A percentile compares a stretch with the other conserved stretches of the same genome.
These are phyloP conservation scores for Taphrorychus bicolor DNA, from an alignment of 2,888 invertebrate genomes.

Conservation along the genomic window DNA sequence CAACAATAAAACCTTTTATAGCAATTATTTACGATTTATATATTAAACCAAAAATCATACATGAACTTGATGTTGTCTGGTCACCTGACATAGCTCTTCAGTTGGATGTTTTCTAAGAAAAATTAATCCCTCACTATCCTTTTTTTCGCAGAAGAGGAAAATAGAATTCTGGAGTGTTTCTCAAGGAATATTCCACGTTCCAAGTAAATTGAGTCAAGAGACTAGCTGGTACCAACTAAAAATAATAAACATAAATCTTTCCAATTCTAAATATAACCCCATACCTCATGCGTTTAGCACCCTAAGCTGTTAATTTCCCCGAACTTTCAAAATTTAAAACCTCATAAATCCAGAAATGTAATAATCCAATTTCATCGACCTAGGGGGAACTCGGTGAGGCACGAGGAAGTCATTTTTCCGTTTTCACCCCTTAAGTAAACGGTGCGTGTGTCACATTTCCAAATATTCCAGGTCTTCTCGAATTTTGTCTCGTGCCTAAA, in stretches of 20 bases:
- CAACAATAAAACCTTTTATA: too few species aligned
- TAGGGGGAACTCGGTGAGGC: slow-evolving; percentile 29
- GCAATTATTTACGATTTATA: too few species aligned
- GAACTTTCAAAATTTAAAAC: slow-evolving; percentile 18
- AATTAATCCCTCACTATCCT: too few species aligned
- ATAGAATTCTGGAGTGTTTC: too few species aligned
- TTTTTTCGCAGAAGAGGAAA: too few species aligned
- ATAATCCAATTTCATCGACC: slow-evolving; percentile 38
- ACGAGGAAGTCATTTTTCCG: slow-evolving; percentile 41
- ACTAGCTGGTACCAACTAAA: too few species aligned
- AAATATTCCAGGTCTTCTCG: slow-evolving; percentile 54
- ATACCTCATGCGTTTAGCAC: not conserved
- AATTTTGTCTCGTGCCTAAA: slow-evolving; percentile 55
- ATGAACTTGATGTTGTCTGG: too few species aligned
- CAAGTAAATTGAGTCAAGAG: too few species aligned
- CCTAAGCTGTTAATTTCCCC: slow-evolving; percentile 24
- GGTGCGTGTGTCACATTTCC: slow-evolving; percentile 48
- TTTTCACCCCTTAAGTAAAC: slow-evolving; percentile 43
- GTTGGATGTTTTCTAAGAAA: too few species aligned
- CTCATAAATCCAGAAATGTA: slow-evolving; percentile 35
- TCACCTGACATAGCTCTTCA: too few species aligned
- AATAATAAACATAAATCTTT: not conserved
- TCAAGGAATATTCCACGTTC: too few species aligned
- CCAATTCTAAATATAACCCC: slow-evolving; percentile 7
- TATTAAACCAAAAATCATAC: too few species aligned